Evolutionary conservation across 1,140 invertebrate genomes (phyloP).

Genomic region (Cydia strobilella): DNA sequence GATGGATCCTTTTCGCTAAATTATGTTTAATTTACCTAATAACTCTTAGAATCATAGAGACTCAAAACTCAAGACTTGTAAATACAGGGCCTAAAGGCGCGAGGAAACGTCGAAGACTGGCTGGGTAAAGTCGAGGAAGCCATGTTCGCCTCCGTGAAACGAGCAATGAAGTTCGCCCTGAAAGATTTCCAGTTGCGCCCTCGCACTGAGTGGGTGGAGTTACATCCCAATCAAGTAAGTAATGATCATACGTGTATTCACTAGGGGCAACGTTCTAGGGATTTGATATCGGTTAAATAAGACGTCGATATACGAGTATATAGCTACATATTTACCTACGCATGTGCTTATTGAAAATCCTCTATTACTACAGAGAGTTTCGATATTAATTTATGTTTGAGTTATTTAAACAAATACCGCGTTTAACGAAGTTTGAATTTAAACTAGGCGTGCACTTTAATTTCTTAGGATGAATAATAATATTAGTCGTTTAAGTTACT

Average conservation of each 20-base stretch:
- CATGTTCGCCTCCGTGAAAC: constrained; percentile 89
- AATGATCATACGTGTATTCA: neutral
- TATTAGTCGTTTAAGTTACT: too few relatives aligned
- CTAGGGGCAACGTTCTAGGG: too few relatives aligned
- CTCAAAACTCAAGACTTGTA: neutral
- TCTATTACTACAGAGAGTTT: too few relatives aligned
- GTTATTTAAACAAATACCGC: too few relatives aligned
- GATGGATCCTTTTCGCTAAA: too few relatives aligned
- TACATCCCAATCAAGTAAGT: constrained; percentile 77
- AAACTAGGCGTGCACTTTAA: constrained; percentile 2
- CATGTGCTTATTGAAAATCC: too few relatives aligned
- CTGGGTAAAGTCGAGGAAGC: constrained; percentile 91
- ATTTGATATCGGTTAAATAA: too few relatives aligned
- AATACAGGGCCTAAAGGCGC: constrained; percentile 87
- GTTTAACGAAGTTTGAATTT: too few relatives aligned
- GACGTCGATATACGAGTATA: too few relatives aligned
- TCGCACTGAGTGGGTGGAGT: constrained; percentile 83
- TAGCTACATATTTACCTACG: too few relatives aligned
- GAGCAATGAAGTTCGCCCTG: constrained; percentile 87
- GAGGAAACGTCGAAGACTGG: constrained; percentile 95
- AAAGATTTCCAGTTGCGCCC: constrained; percentile 81
- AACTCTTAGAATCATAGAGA: neutral
- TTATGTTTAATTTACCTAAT: too few relatives aligned
- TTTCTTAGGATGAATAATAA: neutral
- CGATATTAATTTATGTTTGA: too few relatives aligned